A percentile compares a stretch with the other conserved stretches of the same genome.
Evolutionary conservation across 1,140 invertebrate genomes (phyloP).

Genomic region (Drosophila orosa): DNA sequence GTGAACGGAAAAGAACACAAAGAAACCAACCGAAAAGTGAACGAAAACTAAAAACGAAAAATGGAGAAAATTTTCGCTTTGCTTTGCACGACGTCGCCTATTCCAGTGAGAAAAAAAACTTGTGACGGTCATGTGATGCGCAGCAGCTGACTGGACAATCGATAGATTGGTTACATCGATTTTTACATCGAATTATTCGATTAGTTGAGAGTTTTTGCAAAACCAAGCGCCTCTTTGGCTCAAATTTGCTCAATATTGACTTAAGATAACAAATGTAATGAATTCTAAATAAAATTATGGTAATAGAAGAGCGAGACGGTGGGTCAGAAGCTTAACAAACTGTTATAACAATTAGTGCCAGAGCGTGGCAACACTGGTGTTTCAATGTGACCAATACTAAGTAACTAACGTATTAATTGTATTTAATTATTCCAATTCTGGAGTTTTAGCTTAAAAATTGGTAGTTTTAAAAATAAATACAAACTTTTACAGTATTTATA

Average conservation of each 20-base stretch:
- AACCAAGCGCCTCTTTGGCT: neutral
- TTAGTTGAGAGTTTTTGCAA: neutral
- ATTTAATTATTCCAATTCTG: neutral
- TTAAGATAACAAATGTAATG: neutral
- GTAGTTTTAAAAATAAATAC: neutral
- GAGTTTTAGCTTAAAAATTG: neutral
- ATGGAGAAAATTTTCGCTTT: slow-evolving; percentile 57
- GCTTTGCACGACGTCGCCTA: slow-evolving; percentile 42
- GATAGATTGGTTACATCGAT: neutral
- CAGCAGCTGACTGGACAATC: slow-evolving; percentile 9
- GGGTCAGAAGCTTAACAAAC: neutral
- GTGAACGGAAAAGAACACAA: slow-evolving; percentile 42
- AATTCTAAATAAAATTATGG: neutral
- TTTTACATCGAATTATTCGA: neutral
- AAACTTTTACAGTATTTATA: too few species aligned
- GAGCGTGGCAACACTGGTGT: neutral
- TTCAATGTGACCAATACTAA: neutral
- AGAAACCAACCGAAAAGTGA: slow-evolving; percentile 77
- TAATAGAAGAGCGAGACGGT: too few species aligned
- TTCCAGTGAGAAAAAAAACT: slow-evolving; percentile 60
- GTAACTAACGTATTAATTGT: neutral
- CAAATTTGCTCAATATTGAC: neutral
- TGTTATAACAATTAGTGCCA: neutral
- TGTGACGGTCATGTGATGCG: slow-evolving; percentile 62
- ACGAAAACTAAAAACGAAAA: slow-evolving; percentile 78